Conservation (phyloP, 2,888 invertebrate genomes). For the Polydrusus cervinus region DNA sequence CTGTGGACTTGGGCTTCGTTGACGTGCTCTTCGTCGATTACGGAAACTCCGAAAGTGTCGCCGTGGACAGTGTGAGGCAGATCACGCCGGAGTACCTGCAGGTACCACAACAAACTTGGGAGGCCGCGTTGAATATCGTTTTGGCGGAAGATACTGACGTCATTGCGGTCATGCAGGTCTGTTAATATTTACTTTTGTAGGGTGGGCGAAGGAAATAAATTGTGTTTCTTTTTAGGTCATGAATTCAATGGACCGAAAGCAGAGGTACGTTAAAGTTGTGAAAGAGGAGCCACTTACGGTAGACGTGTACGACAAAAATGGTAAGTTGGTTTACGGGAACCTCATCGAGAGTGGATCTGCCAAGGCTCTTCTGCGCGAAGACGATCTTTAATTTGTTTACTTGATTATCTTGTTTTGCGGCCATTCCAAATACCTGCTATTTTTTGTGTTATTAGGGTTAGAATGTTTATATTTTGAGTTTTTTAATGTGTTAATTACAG, state of each 20-base stretch:
- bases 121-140: slow-evolving; percentile 71
- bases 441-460: neutral
- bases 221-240: slow-evolving; percentile 56
- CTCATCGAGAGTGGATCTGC: slow-evolving; percentile 57
- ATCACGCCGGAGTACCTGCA: slow-evolving; percentile 73
- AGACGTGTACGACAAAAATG: slow-evolving; percentile 60
- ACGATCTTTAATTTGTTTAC: no score
- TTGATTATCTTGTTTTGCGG: no score
- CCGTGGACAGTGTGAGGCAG: slow-evolving; percentile 71
- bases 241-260: slow-evolving; percentile 56
- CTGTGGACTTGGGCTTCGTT: slow-evolving; percentile 68
- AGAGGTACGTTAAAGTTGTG: slow-evolving; percentile 58
- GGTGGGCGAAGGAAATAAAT: neutral
- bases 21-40: slow-evolving; percentile 84
- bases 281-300: slow-evolving; percentile 60
- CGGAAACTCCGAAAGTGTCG: slow-evolving; percentile 78
- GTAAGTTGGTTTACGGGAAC: slow-evolving; percentile 60
- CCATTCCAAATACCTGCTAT: neutral
- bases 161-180: slow-evolving; percentile 46
- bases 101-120: slow-evolving; percentile 74
- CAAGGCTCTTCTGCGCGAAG: neutral
- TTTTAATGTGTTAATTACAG: no score
- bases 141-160: slow-evolving; percentile 53
- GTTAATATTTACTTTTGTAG: neutral
- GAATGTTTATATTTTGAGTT: neutral